Evolutionary conservation across 2,888 invertebrate genomes (phyloP).

Genomic region (Argyra leucocephala): DNA sequence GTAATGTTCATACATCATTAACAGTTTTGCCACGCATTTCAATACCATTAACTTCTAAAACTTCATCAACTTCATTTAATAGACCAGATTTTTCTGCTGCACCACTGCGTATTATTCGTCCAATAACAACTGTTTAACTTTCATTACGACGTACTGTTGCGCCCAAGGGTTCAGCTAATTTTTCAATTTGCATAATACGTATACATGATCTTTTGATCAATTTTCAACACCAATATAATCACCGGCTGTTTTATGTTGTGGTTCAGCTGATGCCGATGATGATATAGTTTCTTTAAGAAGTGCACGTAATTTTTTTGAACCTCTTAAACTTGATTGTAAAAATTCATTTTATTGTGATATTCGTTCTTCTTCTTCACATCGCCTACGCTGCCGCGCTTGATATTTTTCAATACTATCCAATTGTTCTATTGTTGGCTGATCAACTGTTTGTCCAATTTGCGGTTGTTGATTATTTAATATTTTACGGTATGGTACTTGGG

Average conservation of each 20-base stretch:
- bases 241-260: constrained; percentile 27
- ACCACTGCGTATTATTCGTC: constrained; percentile 91
- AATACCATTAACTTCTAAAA: constrained; percentile 87
- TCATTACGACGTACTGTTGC: constrained; percentile 80
- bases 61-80: constrained; percentile 91
- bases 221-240: constrained; percentile 48
- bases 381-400: constrained; percentile 80
- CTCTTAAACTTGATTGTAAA: constrained; percentile 79
- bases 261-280: constrained; percentile 29
- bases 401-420: constrained; percentile 86
- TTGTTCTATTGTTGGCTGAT: constrained; percentile 72
- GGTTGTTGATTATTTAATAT: constrained; percentile 42
- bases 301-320: constrained; percentile 85
- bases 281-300: constrained; percentile 48
- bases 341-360: constrained; percentile 85
- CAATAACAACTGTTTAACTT: constrained; percentile 91
- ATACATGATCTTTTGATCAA: constrained; percentile 61
- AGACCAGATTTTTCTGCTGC: constrained; percentile 93
- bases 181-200: constrained; percentile 91
- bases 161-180: constrained; percentile 88
- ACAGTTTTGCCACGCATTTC: constrained; percentile 94
- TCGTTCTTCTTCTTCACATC: constrained; percentile 81
- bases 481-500: constrained; percentile 57
- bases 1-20: constrained; percentile 93
- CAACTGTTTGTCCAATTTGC: constrained; percentile 41